Evolutionary conservation across 2,888 invertebrate species (phyloP).

Genomic region (Neuroscelio doddi): DNA sequence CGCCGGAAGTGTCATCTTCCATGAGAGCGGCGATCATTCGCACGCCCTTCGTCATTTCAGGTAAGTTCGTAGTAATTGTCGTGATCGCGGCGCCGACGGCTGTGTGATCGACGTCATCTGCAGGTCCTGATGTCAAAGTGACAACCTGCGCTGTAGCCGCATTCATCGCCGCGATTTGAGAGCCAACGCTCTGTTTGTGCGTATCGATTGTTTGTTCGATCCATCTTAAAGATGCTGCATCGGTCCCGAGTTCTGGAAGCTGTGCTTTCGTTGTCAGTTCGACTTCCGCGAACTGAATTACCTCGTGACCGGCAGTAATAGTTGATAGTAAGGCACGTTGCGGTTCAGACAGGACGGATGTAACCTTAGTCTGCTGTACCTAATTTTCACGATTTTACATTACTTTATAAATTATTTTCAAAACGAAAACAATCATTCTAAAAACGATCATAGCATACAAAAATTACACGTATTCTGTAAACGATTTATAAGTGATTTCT

Average conservation of each 20-base stretch:
- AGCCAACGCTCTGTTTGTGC: constrained; percentile 95
- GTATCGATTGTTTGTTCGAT: constrained; percentile 95
- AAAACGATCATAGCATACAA: no score
- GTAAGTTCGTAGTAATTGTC: constrained; percentile 96
- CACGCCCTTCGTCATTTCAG: constrained; percentile 96
- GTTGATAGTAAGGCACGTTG: constrained; percentile 94
- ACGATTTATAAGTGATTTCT: constrained; percentile 26
- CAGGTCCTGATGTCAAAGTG: constrained; percentile 86
- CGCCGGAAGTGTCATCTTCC: constrained; percentile 89
- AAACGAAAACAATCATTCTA: no score
- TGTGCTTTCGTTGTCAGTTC: constrained; percentile 79
- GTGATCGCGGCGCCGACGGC: constrained; percentile 98
- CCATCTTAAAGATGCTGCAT: constrained; percentile 93
- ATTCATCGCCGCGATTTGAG: constrained; percentile 99
- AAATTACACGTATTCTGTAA: constrained; percentile 21
- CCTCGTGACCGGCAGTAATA: constrained; percentile 90
- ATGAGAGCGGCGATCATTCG: constrained; percentile 95
- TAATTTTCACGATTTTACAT: no score
- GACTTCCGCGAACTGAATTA: constrained; percentile 89
- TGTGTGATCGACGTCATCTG: constrained; percentile 94
- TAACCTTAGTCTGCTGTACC: constrained; percentile 89
- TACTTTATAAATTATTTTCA: no score
- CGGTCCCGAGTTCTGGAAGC: constrained; percentile 85
- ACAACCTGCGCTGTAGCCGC: constrained; percentile 99
- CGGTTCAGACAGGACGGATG: constrained; percentile 89